Evolutionary conservation across 2,888 invertebrate genomes (phyloP).

Genomic region (Brachyptera putata): DNA sequence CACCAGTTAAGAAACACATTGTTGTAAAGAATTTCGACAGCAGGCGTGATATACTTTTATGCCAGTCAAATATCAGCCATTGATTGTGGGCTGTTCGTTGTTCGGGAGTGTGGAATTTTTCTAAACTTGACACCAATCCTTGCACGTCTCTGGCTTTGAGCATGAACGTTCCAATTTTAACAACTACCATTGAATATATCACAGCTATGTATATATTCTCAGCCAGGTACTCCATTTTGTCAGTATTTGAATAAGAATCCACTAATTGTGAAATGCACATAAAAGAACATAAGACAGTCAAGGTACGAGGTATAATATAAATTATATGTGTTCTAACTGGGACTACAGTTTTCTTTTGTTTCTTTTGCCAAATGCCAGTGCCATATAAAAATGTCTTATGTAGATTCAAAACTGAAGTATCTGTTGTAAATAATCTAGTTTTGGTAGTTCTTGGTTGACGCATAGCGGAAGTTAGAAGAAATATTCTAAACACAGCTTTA

Average conservation of each 20-base stretch:
- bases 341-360: not conserved
- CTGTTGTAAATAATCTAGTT: no score
- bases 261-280: not conserved
- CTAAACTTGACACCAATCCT: not conserved
- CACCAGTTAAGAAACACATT: not conserved
- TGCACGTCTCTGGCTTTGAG: not conserved
- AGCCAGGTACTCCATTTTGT: not conserved
- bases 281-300: not conserved
- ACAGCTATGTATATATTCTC: not conserved
- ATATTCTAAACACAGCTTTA: no score
- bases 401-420: no score
- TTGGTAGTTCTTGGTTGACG: no score
- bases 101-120: not conserved
- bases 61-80: not conserved
- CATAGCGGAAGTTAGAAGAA: no score
- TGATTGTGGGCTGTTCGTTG: not conserved
- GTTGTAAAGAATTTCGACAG: not conserved
- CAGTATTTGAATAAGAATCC: not conserved
- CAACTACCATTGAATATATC: not conserved
- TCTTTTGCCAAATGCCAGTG: not conserved
- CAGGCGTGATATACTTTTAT: not conserved
- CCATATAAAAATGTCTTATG: not conserved
- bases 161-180: not conserved
- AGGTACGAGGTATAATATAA: not conserved
- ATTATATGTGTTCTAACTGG: not conserved